Evolutionary conservation across 2,113 vertebrate species (phyloP), one percentile per base, ranked within the genome.

Genomic region (Perca flavescens): DNA sequence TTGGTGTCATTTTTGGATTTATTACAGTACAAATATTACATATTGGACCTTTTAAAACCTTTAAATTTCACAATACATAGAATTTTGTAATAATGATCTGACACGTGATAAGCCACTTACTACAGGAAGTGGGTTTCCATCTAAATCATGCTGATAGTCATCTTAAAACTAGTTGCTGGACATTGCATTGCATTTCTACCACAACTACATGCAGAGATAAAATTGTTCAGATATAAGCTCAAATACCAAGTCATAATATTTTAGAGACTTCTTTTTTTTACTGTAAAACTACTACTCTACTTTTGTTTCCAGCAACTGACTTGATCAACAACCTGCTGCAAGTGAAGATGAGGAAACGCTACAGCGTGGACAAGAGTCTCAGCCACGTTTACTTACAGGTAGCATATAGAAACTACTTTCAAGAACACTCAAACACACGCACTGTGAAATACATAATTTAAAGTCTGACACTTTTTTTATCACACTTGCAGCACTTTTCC

Each of bases 261-360:
- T 43, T 47, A 31, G 53, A 12, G 2, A 19, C 13, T 28, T 10
- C 4, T 3, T 10, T 11, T 21, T 69, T 13, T 5, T 46, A 2
- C 12, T 60, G 19, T n/a, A 12, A 53, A 25, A 25, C 25, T 25
- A 25, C 25, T 25, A 25, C 25, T 25, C 1, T 25, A 5, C 2
- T 31, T 78, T 79, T 82, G 8, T 80, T 82, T 28, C 10, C 85
- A 98, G 97, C 97, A 43, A 98, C 95, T 8, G 97, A 98, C 87
- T 94, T 98, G 90, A 98, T 98, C 94, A 98, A 97, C 93, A 98
- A 98, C 92, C 91, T 98, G 77, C 96, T 98, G 17, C 97, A 98
- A 89, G 97, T 98, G 64, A 98, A 97, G 93, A 97, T 98, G 97
- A 96, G 97, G 90, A 98, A 98, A 89, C 97, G 97, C 74, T 98